These are phyloP conservation scores for Toxonevra muliebris DNA, from an alignment of 2,888 invertebrate species.

Conservation along the genomic window DNA sequence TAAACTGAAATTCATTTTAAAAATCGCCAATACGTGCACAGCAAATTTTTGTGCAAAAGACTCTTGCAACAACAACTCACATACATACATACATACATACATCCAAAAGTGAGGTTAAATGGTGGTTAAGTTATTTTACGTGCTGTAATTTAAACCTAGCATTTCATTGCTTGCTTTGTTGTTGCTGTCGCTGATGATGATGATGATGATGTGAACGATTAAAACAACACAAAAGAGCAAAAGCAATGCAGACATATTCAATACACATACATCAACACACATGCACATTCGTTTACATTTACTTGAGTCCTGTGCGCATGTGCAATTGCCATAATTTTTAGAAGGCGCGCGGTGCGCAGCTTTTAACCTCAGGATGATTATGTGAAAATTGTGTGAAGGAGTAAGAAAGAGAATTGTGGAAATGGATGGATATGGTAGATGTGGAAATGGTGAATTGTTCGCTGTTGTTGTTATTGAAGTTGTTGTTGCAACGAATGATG, in stretches of 20 bases:
- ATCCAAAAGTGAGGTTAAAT: slow-evolving; percentile 56
- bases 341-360: not conserved
- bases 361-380: slow-evolving; percentile 48
- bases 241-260: slow-evolving; percentile 23
- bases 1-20: slow-evolving; percentile 22
- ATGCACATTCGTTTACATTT: not conserved
- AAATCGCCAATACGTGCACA: slow-evolving; percentile 49
- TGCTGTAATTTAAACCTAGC: slow-evolving; percentile 44
- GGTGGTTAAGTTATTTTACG: slow-evolving; percentile 63
- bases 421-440: slow-evolving; percentile 10
- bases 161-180: slow-evolving; percentile 35
- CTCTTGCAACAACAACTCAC: slow-evolving; percentile 37
- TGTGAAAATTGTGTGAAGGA: slow-evolving; percentile 55
- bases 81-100: slow-evolving; percentile 14
- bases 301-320: slow-evolving; percentile 36
- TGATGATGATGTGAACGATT: slow-evolving; percentile 34
- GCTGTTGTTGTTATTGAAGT: slow-evolving; percentile 37
- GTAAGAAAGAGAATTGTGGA: slow-evolving; percentile 14
- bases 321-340: slow-evolving; percentile 49
- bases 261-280: slow-evolving; percentile 8
- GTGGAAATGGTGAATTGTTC: slow-evolving; percentile 21
- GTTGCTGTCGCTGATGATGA: slow-evolving; percentile 6
- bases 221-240: slow-evolving; percentile 29
- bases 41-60: slow-evolving; percentile 55
- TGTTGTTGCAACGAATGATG: slow-evolving; percentile 33